Evolutionary conservation across 1,140 invertebrate species (phyloP), one percentile per base, ranked within the genome.

Genomic region (Drosophila oshimai): DNA sequence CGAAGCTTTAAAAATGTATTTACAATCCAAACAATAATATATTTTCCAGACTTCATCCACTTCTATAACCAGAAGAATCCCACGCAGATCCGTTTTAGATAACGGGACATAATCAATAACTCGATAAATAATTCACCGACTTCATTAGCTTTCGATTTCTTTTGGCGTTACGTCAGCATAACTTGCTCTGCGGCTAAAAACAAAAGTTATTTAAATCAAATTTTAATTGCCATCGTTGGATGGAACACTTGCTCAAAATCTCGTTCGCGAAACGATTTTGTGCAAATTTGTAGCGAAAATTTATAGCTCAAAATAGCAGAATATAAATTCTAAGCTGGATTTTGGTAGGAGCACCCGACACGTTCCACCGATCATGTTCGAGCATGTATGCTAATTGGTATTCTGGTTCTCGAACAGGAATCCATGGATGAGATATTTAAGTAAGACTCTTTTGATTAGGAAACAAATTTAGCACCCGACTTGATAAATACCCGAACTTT

Each of bases 381-480:
- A 68, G 6, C 31, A 37, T 51, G 31, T 68, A 68, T 68, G 64
- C 61, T 68, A 68, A 68, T 68, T 68, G 24, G 44, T 44, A 44
- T 42, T 68, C 64, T 53, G 64, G 61, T 68, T 68, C 64, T 36
- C 20, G 34, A 51, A 61, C 57, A 12, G 22, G 28, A 44, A 58
- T 29, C 29, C 37, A 15, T 36, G 37, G 17, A 6, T 54, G 9
- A 33, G 64, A 65, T 65, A 36, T 51, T 42, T 36, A 68, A 36
- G 46, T 42, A 68, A 41, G 44, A 69, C 41, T 37, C 39, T 61
- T 28, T 28, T 31, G 61, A 64, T 64, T 64, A 49, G 61, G 31
- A 64, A 64, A 37, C 42, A 39, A 65, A 64, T 64, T 65, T 65
- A 65, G 61, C 61, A 65, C 60, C 61, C 53, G 28, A 65, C 60